Conservation (phyloP, 2,888 invertebrate species). For the Cryptus armator region DNA sequence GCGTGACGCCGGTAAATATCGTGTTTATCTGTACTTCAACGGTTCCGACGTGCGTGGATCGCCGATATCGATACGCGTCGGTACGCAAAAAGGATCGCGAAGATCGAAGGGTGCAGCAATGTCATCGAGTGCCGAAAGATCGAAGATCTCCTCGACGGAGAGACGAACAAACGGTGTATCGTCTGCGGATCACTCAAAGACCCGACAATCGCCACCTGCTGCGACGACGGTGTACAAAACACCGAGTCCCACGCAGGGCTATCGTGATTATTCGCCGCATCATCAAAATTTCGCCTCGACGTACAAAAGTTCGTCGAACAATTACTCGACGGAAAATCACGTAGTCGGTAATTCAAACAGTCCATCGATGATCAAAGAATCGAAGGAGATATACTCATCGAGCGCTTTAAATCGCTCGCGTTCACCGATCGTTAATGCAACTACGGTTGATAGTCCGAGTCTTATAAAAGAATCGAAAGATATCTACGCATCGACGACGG, state of each 20-base stretch:
- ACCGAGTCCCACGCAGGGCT: slow-evolving; percentile 77
- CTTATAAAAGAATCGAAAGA: slow-evolving; percentile 78
- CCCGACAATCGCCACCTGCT: slow-evolving; percentile 68
- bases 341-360: slow-evolving; percentile 75
- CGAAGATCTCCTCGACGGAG: slow-evolving; percentile 80
- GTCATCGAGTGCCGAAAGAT: slow-evolving; percentile 75
- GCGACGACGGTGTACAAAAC: slow-evolving; percentile 73
- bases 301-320: slow-evolving; percentile 77
- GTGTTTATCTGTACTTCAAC: slow-evolving; percentile 97
- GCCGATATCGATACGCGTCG: slow-evolving; percentile 94
- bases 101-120: slow-evolving; percentile 75
- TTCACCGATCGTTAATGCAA: slow-evolving; percentile 67
- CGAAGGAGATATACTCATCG: slow-evolving; percentile 80
- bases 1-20: slow-evolving; percentile 91
- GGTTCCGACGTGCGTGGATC: slow-evolving; percentile 93
- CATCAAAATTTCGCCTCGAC: slow-evolving; percentile 70
- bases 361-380: slow-evolving; percentile 80
- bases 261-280: slow-evolving; percentile 71
- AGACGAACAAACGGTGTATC: slow-evolving; percentile 79
- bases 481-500: slow-evolving; percentile 74
- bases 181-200: slow-evolving; percentile 68
- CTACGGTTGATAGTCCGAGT: slow-evolving; percentile 75
- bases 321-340: slow-evolving; percentile 73
- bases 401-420: slow-evolving; percentile 74
- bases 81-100: slow-evolving; percentile 88